A percentile compares a stretch with the other conserved stretches of the same genome.
phyloP scores from a whole-genome alignment of 53 echinoderm and acorn worm genomes.

The Hippasteria phrygiana region DNA sequence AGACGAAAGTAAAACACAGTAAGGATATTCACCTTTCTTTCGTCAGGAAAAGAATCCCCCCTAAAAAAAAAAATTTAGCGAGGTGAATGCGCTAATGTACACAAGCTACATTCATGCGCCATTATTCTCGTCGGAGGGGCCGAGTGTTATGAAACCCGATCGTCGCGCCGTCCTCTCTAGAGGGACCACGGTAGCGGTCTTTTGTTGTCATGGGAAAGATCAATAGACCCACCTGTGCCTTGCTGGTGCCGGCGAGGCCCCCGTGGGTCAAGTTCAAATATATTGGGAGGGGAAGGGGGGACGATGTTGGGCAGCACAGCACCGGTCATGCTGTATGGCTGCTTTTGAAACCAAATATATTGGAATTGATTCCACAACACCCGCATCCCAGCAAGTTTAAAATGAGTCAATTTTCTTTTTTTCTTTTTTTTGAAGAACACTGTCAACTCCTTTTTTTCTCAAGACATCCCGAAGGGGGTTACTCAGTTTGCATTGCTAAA shows the following conservation, averaged over 20 bases:
- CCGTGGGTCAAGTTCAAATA: constrained; percentile 66
- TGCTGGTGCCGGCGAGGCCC: constrained; percentile 39
- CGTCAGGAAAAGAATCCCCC: constrained; percentile 52
- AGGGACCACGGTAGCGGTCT: constrained; percentile 27
- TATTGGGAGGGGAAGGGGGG: constrained; percentile 31
- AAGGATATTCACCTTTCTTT: constrained; percentile 66
- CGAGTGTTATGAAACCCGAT: constrained; percentile 61
- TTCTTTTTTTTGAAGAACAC: constrained; percentile 2
- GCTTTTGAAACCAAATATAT: not conserved
- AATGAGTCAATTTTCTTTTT: not conserved
- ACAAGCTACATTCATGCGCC: constrained; percentile 56
- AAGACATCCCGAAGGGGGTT: constrained; percentile 36
- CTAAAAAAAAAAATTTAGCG: not conserved
- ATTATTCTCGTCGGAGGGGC: not conserved
- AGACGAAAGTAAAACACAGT: constrained; percentile 43
- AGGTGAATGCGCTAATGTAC: constrained; percentile 68
- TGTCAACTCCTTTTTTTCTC: constrained; percentile 9
- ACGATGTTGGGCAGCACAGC: not conserved
- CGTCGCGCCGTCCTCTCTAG: constrained; percentile 29
- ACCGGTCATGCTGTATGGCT: not conserved
- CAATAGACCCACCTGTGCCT: constrained; percentile 63
- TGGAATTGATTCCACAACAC: constrained; percentile 48
- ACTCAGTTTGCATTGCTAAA: constrained; percentile 51
- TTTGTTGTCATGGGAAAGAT: constrained; percentile 56
- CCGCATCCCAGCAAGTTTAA: constrained; percentile 28